Evolutionary conservation across 2,888 invertebrate genomes (phyloP), one percentile per base, ranked within the genome.

Genomic region (Phlogophora meticulosa): DNA sequence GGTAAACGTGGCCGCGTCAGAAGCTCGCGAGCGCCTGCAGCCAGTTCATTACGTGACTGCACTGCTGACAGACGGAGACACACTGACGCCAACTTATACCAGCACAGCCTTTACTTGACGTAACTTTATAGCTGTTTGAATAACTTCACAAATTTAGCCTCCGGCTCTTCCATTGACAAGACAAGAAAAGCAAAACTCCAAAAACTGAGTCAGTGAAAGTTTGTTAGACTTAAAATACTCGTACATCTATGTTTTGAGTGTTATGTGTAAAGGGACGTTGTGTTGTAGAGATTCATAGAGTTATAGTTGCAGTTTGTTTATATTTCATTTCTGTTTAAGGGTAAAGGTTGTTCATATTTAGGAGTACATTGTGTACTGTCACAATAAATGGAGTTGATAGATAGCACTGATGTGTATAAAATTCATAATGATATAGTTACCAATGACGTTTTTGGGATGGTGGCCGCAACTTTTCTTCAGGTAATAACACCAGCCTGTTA

Each of bases 1-100:
- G 59, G 83, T 76, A 81, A 82, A 82, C 85, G 85, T 76, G 75
- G 82, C 75, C 82, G 86, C 84, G 89, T 87, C 86, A 85, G 70
- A 82, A 80, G 78, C 80, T 69, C 79, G 79, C 82, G 81, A 28
- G 73, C 76, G 82, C 83, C 86, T 86, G 87, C 88, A 88, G 86
- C 84, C 88, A 85, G 84, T 82, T 85, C 85, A 84, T 85, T 89
- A 89, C 89, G 90, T 86, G 90, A 78, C 82, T 51, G 46, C 84
- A 85, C 81, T 87, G 76, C 80, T 80, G 76, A 82, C 76, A 65
- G 17, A 48, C 42, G 4, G 49, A 15, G 60, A 83, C 86, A 82
- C 73, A 87, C 82, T n/a, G 52, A n/a, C 42, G 17, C n/a, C 4
- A 32, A 38, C 1, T 15, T 13, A 24, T 10, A 15, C 15, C 52